Percentiles rank a stretch among this genome's conserved stretches.
Evolutionary conservation across 2,113 vertebrate species (phyloP).

Genomic region (Phalacrocorax carbo): DNA sequence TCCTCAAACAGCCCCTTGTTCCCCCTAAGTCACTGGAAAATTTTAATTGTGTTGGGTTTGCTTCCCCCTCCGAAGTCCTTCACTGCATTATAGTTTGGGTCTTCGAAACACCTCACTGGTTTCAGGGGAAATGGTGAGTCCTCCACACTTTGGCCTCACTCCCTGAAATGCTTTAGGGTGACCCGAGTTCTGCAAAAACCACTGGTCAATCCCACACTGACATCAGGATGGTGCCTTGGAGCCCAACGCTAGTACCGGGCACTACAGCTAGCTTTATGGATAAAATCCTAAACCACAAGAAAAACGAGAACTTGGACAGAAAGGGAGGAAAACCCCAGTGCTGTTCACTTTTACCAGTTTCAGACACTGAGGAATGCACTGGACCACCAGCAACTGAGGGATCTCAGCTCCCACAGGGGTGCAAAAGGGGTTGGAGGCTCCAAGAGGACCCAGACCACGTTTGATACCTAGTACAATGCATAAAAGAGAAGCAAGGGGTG

Average conservation of each 20-base stretch:
- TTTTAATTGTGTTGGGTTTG: neutral
- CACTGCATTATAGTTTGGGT: neutral
- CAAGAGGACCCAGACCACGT: neutral
- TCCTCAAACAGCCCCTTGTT: neutral
- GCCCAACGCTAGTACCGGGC: neutral
- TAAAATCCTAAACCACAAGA: neutral
- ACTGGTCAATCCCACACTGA: neutral
- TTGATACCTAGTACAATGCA: neutral
- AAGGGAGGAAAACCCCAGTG: neutral
- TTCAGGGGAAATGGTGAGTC: neutral
- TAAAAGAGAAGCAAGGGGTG: neutral
- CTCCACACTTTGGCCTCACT: neutral
- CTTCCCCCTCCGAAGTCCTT: neutral
- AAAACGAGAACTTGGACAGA: neutral
- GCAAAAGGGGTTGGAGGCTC: neutral
- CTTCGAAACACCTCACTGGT: neutral
- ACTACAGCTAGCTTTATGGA: neutral
- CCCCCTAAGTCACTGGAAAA: neutral
- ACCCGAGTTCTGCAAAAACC: neutral
- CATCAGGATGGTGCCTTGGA: neutral
- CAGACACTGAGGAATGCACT: fast-evolving
- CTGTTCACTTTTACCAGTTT: neutral
- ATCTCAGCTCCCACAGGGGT: neutral
- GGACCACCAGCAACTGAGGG: neutral
- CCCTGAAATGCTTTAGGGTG: neutral